phyloP scores from a whole-genome alignment of 2,888 invertebrate genomes.

The Xanthorhoe spadicearia region DNA sequence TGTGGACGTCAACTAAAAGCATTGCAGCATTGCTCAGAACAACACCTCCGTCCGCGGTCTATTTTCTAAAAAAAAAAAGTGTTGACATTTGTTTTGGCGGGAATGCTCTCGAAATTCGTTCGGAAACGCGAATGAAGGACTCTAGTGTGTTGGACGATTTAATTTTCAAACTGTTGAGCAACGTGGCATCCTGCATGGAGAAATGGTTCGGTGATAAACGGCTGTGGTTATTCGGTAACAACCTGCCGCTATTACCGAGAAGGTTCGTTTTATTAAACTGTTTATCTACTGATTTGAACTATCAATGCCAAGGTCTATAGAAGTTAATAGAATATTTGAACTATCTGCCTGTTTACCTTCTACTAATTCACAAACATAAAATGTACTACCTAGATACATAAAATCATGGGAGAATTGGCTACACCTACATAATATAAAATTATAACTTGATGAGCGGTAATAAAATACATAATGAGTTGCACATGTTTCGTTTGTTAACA shows the following conservation, averaged over 20 bases:
- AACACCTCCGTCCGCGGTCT: conserved; percentile 37
- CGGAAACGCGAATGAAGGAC: conserved; percentile 73
- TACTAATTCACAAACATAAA: no score
- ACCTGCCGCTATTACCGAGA: conserved; percentile 92
- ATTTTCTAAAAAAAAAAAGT: conserved; percentile 11
- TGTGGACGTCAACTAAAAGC: conserved; percentile 67
- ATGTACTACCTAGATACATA: no score
- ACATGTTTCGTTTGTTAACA: no score
- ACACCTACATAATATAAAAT: no score
- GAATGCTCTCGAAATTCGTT: conserved; percentile 61
- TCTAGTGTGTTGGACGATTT: conserved; percentile 58
- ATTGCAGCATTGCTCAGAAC: conserved; percentile 61
- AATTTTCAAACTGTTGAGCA: conserved; percentile 74
- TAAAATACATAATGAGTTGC: no score
- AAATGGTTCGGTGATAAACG: conserved; percentile 97
- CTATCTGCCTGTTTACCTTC: no score
- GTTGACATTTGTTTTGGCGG: conserved; percentile 62
- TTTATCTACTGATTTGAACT: background rate
- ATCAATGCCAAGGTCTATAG: no score
- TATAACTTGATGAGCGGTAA: no score
- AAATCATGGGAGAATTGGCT: no score
- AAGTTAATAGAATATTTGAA: no score
- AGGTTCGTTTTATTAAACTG: conserved; percentile 82
- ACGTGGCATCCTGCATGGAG: conserved; percentile 90
- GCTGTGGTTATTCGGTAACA: conserved; percentile 95